These are phyloP conservation scores for Trachelus iudaicus DNA, from an alignment of 2,888 invertebrate genomes.

Conservation along the genomic window DNA sequence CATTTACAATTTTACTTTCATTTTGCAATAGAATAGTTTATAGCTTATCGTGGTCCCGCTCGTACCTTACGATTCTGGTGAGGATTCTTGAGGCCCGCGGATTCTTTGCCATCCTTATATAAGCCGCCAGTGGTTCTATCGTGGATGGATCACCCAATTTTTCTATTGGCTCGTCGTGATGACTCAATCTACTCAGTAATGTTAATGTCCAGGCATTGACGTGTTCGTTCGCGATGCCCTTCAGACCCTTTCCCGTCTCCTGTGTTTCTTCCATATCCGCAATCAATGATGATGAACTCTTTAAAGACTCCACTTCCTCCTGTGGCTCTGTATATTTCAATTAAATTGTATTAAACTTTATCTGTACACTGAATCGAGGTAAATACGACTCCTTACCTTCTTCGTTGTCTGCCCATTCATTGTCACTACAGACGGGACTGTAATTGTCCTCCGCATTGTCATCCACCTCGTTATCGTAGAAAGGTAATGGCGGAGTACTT, in stretches of 20 bases:
- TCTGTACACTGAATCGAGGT: constrained; percentile 41
- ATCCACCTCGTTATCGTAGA: constrained; percentile 27
- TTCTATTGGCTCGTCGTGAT: constrained; percentile 47
- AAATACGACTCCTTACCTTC: constrained; percentile 30
- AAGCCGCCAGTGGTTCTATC: constrained; percentile 49
- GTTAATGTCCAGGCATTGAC: constrained; percentile 44
- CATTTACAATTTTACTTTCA: background rate
- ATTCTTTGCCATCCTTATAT: constrained; percentile 50
- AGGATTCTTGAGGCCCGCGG: constrained; percentile 68
- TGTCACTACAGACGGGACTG: constrained; percentile 75
- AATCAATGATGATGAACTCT: constrained; percentile 42
- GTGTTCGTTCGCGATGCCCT: constrained; percentile 31
- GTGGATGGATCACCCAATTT: constrained; percentile 52
- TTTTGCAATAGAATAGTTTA: background rate
- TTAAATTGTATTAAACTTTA: background rate
- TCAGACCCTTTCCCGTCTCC: constrained; percentile 22
- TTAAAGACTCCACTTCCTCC: constrained; percentile 52
- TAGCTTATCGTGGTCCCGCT: constrained; percentile 2
- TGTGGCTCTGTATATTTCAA: constrained; percentile 21
- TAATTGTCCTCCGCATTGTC: constrained; percentile 53
- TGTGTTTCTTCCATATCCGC: constrained; percentile 37
- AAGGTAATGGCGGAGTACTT: constrained; percentile 55
- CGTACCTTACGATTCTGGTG: constrained; percentile 68
- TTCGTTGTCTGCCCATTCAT: constrained; percentile 62
- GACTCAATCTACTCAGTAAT: constrained; percentile 49